phyloP scores from a whole-genome alignment of 2,888 invertebrate species.

The Phania funesta region DNA sequence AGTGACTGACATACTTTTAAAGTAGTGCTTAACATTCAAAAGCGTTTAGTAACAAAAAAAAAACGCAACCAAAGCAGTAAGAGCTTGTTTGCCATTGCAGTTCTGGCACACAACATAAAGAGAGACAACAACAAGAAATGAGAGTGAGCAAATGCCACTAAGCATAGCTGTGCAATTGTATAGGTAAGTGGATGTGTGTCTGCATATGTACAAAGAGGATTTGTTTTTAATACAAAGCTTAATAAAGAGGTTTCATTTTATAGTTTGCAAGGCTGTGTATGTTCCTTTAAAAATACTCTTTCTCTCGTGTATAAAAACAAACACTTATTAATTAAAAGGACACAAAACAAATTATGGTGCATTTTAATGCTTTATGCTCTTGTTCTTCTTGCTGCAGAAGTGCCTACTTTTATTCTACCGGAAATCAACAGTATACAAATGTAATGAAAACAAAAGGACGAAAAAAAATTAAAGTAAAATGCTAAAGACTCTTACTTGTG shows the following conservation, averaged over 20 bases:
- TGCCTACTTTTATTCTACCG: slow-evolving; percentile 26
- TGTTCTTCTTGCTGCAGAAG: slow-evolving; percentile 7
- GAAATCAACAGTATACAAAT: slow-evolving; percentile 39
- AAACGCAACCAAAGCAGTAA: neutral
- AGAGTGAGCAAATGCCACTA: slow-evolving; percentile 13
- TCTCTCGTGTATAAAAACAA: slow-evolving; percentile 2
- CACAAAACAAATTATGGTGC: slow-evolving; percentile 9
- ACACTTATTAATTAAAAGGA: slow-evolving; percentile 36
- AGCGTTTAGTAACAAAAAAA: slow-evolving; percentile 18
- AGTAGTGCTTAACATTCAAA: slow-evolving; percentile 2
- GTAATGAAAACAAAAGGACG: slow-evolving; percentile 1
- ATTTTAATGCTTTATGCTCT: slow-evolving; percentile 17
- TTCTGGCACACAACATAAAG: neutral
- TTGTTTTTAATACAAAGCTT: slow-evolving; percentile 1
- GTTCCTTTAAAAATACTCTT: neutral
- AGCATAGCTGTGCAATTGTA: neutral
- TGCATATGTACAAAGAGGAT: neutral
- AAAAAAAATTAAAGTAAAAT: neutral
- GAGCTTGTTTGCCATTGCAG: neutral
- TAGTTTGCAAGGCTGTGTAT: neutral
- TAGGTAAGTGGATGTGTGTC: neutral
- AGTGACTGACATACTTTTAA: slow-evolving; percentile 2
- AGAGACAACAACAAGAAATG: neutral
- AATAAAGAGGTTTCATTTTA: neutral
- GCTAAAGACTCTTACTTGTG: neutral